Conservation (phyloP, 2,888 invertebrate genomes). For the Drosophila fungiperda region DNA sequence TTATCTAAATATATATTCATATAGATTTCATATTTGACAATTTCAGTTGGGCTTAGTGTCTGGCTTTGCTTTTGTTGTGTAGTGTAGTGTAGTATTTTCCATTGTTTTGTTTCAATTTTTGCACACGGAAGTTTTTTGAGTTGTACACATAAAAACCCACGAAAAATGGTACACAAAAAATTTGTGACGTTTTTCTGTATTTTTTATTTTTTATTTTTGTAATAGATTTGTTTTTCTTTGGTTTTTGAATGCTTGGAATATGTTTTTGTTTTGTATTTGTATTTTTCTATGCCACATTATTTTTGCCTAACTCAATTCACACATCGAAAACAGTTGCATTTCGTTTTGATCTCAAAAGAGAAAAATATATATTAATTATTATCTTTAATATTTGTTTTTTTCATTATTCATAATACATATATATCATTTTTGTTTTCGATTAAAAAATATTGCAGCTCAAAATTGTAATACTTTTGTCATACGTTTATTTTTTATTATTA, state of each 20-base stretch:
- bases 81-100: conserved; percentile 47
- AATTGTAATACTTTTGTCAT: conserved; percentile 71
- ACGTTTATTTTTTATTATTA: conserved; percentile 48
- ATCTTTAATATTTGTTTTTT: conserved; percentile 62
- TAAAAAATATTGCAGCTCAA: conserved; percentile 81
- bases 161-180: conserved; percentile 69
- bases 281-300: conserved; percentile 23
- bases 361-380: conserved; percentile 81
- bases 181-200: conserved; percentile 43
- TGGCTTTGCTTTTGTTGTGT: conserved; percentile 70
- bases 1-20: conserved; percentile 79
- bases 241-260: conserved; percentile 75
- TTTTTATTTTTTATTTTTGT: conserved; percentile 32
- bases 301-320: conserved; percentile 74
- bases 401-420: conserved; percentile 27
- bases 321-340: conserved; percentile 72
- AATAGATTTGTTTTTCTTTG: conserved; percentile 51
- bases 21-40: conserved; percentile 78
- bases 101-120: conserved; percentile 45
- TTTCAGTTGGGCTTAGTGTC: conserved; percentile 80
- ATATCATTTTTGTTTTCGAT: conserved; percentile 61
- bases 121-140: conserved; percentile 69
- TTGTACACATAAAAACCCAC: conserved; percentile 73
- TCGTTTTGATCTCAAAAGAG: conserved; percentile 80
- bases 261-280: conserved; percentile 50